Conservation (phyloP, 1,140 invertebrate genomes). For the Drosophila parabipectinata region DNA sequence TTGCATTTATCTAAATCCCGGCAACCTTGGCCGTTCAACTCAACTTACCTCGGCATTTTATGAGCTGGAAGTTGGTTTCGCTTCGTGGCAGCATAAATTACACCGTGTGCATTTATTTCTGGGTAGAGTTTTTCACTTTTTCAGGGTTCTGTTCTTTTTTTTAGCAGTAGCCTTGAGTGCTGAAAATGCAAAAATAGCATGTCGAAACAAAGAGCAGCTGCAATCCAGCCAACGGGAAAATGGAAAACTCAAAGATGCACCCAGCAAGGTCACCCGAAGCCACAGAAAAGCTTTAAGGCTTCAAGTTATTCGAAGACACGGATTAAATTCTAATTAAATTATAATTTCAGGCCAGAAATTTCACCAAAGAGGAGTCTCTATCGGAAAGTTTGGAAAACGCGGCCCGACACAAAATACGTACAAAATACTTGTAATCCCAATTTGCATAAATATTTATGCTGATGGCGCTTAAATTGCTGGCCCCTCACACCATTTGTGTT, state of each 20-base stretch:
- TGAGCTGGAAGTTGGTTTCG: constrained; percentile 53
- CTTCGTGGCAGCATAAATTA: constrained; percentile 60
- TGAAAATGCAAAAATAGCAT: constrained; percentile 47
- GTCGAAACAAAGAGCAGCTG: constrained; percentile 54
- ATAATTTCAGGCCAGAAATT: constrained; percentile 42
- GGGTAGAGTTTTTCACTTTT: constrained; percentile 1
- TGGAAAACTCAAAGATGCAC: constrained; percentile 55
- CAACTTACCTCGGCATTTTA: constrained; percentile 50
- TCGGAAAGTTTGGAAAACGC: constrained; percentile 35
- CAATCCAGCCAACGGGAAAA: constrained; percentile 26
- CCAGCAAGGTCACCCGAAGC: constrained; percentile 44
- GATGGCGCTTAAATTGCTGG: constrained; percentile 64
- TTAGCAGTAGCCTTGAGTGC: constrained; percentile 34
- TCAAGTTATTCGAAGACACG: constrained; percentile 25
- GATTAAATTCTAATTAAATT: constrained; percentile 69
- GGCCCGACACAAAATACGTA: constrained; percentile 41
- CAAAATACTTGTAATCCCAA: constrained; percentile 78
- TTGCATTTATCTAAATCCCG: constrained; percentile 38
- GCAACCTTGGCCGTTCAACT: constrained; percentile 56
- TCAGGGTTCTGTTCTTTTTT: not conserved
- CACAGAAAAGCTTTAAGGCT: constrained; percentile 18
- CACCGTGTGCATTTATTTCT: constrained; percentile 46
- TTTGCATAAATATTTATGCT: constrained; percentile 82
- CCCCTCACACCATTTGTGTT: constrained; percentile 65
- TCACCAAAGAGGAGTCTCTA: constrained; percentile 2